Conservation (phyloP, 1,140 invertebrate species). For the Elysia chlorotica region DNA sequence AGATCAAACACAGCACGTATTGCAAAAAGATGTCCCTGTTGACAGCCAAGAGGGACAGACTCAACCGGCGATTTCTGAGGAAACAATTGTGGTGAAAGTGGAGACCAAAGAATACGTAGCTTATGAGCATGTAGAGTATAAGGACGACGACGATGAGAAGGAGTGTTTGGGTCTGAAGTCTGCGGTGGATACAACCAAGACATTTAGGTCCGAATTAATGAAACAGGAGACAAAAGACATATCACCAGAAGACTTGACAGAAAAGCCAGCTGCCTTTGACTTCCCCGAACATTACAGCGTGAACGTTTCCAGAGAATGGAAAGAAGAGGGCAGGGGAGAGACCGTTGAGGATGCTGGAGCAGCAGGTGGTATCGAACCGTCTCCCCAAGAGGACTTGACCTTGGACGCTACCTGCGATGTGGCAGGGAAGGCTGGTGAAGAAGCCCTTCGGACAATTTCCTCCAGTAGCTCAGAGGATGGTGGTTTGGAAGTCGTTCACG, state of each 20-base stretch:
- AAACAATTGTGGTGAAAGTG: constrained; percentile 14
- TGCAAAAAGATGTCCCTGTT: no score
- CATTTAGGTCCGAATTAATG: constrained; percentile 15
- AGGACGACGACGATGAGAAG: constrained; percentile 60
- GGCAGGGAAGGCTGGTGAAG: constrained; percentile 8
- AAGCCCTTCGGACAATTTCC: constrained; percentile 12
- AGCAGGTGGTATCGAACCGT: no score
- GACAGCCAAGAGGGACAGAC: no score
- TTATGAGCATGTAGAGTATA: constrained; percentile 65
- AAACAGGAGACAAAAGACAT: constrained; percentile 42
- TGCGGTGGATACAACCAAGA: background rate
- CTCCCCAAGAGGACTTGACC: no score
- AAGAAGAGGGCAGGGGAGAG: background rate
- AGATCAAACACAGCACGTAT: no score
- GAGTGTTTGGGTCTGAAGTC: no score
- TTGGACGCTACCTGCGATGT: no score
- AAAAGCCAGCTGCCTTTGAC: constrained; percentile 40
- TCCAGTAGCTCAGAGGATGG: constrained; percentile 39
- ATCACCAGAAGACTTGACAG: constrained; percentile 53
- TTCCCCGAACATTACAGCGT: constrained; percentile 33
- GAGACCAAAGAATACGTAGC: constrained; percentile 41
- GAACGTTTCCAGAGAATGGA: background rate
- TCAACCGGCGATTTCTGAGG: no score
- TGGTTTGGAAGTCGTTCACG: constrained; percentile 46
- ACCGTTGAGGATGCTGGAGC: constrained; percentile 3